Percentiles rank a stretch among this genome's conserved stretches.
These are phyloP conservation scores for Hermodice carunculata DNA, from an alignment of 2,888 invertebrate species.

Conservation along the genomic window DNA sequence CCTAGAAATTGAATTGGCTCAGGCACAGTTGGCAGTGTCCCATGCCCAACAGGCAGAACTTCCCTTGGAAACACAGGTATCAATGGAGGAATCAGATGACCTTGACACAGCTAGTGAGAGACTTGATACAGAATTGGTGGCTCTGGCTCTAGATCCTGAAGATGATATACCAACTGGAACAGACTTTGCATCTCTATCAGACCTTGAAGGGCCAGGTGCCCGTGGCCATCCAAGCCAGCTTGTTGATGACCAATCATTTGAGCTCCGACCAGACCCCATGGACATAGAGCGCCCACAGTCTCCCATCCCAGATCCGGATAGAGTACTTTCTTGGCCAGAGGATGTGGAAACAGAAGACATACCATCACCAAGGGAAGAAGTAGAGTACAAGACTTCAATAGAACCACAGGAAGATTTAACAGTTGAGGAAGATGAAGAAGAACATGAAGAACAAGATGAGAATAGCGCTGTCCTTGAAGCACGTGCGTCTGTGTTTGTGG, in stretches of 20 bases:
- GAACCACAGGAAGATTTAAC: conserved; percentile 7
- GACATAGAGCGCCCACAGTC: conserved; percentile 74
- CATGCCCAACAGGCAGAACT: background rate
- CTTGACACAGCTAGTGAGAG: background rate
- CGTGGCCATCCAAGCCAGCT: too few species aligned
- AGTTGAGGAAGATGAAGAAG: background rate
- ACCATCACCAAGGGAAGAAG: conserved; percentile 47
- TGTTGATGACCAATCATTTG: conserved; percentile 16
- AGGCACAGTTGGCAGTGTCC: background rate
- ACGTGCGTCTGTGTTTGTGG: conserved; percentile 60
- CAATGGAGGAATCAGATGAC: conserved; percentile 7
- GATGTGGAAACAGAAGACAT: background rate
- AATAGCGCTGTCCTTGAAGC: conserved; percentile 48
- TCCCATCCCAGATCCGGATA: conserved; percentile 70
- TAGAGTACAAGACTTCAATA: too few species aligned
- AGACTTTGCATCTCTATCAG: conserved; percentile 7
- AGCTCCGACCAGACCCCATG: conserved; percentile 63
- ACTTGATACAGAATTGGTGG: conserved; percentile 10
- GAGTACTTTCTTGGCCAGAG: too few species aligned
- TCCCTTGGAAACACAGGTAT: background rate
- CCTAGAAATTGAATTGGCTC: background rate
- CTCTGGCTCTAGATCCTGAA: conserved; percentile 27
- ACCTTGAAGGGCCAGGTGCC: background rate
- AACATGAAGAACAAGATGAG: background rate
- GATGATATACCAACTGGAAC: conserved; percentile 18